Evolutionary conservation across 2,113 vertebrate species (phyloP).

Genomic region (Pedionomus torquatus): DNA sequence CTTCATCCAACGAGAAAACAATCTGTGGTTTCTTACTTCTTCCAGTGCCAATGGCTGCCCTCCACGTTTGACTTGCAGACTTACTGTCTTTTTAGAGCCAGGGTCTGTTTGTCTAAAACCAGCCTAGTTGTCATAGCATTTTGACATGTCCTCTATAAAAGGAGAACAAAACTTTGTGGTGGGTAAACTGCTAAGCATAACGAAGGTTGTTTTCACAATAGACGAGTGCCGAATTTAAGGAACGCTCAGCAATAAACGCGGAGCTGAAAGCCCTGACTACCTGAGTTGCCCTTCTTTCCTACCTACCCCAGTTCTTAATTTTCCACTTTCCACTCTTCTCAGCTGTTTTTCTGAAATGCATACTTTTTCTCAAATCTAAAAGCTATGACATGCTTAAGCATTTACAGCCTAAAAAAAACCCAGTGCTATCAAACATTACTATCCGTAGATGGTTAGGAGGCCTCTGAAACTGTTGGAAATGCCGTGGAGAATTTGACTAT

Average conservation of each 20-base stretch:
- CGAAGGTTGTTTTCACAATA: background rate
- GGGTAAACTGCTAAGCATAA: slow-evolving; percentile 42
- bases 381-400: background rate
- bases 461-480: background rate
- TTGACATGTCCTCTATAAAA: slow-evolving; percentile 64
- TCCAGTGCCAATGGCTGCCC: slow-evolving; percentile 77
- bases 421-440: background rate
- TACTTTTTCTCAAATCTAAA: background rate
- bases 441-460: background rate
- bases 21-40: slow-evolving; percentile 76
- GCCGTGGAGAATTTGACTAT: background rate
- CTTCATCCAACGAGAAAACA: slow-evolving; percentile 79
- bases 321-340: background rate
- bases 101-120: slow-evolving; percentile 72
- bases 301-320: background rate
- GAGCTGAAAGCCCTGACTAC: background rate
- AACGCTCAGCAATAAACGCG: background rate
- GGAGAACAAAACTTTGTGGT: slow-evolving; percentile 51
- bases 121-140: slow-evolving; percentile 75
- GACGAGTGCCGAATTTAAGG: background rate
- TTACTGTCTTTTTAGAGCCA: slow-evolving; percentile 70
- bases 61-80: slow-evolving; percentile 75
- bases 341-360: background rate
- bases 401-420: background rate
- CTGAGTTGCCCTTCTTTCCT: background rate